A percentile compares a stretch with the other conserved stretches of the same genome.
Evolutionary conservation across 2,888 invertebrate species (phyloP).

Genomic region (Argyresthia albistria): DNA sequence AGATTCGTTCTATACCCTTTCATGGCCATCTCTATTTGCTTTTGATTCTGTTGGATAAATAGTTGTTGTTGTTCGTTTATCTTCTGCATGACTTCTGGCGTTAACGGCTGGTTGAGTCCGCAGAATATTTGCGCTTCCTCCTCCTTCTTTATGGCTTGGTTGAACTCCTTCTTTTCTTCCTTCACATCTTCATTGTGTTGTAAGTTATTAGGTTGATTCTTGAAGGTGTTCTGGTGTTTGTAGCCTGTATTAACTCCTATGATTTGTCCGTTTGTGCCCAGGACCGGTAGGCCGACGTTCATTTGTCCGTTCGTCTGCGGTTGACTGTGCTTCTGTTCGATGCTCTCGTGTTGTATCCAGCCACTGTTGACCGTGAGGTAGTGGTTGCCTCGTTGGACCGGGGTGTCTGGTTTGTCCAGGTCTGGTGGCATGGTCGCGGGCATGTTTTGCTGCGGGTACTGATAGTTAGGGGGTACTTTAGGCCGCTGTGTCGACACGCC

Average conservation of each 20-base stretch:
- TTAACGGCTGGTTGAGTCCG: slow-evolving; percentile 56
- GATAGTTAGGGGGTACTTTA: slow-evolving; percentile 26
- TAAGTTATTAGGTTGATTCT: slow-evolving; percentile 26
- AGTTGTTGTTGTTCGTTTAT: slow-evolving; percentile 72
- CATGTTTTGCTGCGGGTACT: slow-evolving; percentile 34
- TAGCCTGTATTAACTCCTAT: slow-evolving; percentile 69
- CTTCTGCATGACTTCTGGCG: slow-evolving; percentile 69
- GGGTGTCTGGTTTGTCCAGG: slow-evolving; percentile 45
- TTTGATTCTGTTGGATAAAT: slow-evolving; percentile 69
- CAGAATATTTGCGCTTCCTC: slow-evolving; percentile 61
- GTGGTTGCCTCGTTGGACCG: slow-evolving; percentile 52
- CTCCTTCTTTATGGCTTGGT: slow-evolving; percentile 34
- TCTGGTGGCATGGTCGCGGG: slow-evolving; percentile 32
- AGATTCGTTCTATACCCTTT: slow-evolving; percentile 56
- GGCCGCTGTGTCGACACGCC: slow-evolving; percentile 29
- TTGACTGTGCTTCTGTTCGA: slow-evolving; percentile 38
- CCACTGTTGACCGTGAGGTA: slow-evolving; percentile 63
- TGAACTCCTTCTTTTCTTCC: slow-evolving; percentile 42
- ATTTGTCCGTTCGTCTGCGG: slow-evolving; percentile 24
- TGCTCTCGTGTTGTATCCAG: slow-evolving; percentile 52
- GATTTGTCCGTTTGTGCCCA: slow-evolving; percentile 74
- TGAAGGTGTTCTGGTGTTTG: slow-evolving; percentile 27
- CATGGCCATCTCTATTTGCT: slow-evolving; percentile 68
- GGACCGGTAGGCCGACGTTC: slow-evolving; percentile 49
- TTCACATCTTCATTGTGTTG: slow-evolving; percentile 37